These are phyloP conservation scores for Passerculus sandwichensis DNA, from an alignment of 2,797 vertebrate genomes.

Conservation along the genomic window DNA sequence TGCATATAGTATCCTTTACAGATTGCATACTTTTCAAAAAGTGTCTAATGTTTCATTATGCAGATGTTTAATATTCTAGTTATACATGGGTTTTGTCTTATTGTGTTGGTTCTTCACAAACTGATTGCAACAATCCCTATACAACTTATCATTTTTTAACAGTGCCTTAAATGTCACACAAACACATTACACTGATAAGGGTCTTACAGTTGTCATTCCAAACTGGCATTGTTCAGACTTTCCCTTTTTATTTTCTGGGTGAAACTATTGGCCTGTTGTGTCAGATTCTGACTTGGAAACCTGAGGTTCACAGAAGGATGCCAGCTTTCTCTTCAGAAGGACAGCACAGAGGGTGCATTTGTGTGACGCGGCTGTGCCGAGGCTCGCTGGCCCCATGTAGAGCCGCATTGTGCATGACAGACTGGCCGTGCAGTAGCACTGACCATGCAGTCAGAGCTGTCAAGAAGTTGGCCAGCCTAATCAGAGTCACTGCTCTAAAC, in stretches of 20 bases:
- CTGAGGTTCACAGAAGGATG: not conserved
- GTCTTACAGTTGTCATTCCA: not conserved
- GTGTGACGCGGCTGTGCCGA: not conserved
- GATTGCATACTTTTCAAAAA: not conserved
- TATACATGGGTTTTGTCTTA: not conserved
- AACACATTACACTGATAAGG: not conserved
- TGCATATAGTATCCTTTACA: not conserved
- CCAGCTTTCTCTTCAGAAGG: not conserved
- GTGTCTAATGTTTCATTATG: not conserved
- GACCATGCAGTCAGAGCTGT: not conserved
- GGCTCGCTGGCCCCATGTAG: not conserved
- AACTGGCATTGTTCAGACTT: fast-evolving
- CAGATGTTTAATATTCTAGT: not conserved
- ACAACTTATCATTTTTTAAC: not conserved
- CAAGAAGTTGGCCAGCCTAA: not conserved
- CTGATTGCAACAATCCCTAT: not conserved
- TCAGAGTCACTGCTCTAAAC: not conserved
- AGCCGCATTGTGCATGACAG: fast-evolving
- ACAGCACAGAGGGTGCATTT: not conserved
- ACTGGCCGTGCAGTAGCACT: fast-evolving
- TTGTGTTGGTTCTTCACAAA: not conserved
- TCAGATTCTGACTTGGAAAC: not conserved
- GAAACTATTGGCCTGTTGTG: not conserved
- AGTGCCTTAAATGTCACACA: not conserved
- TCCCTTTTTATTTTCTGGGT: not conserved